Evolutionary conservation across 1,140 invertebrate genomes (phyloP).

Genomic region (Monochamus saltuarius): DNA sequence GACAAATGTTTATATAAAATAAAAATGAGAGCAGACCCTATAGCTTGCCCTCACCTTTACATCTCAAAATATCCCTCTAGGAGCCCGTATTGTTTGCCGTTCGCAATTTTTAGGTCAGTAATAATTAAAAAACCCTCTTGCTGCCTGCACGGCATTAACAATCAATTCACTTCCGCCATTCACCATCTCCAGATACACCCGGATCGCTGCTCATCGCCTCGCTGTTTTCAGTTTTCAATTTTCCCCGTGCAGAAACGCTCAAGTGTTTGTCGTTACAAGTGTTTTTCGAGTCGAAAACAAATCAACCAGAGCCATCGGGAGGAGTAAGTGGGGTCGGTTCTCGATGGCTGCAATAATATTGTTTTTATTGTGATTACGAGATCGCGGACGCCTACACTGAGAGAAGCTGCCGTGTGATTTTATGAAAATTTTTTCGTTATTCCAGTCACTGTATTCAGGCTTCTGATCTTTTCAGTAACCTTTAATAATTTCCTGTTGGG

Average conservation of each 20-base stretch:
- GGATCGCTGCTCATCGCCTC: constrained; percentile 11
- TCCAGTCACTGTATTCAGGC: too few relatives aligned
- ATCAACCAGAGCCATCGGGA: constrained; percentile 10
- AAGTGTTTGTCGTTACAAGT: constrained; percentile 22
- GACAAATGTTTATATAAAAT: too few relatives aligned
- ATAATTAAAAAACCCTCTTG: background rate
- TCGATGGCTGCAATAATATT: constrained; percentile 38
- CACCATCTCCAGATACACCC: constrained; percentile 6
- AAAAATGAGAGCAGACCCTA: too few relatives aligned
- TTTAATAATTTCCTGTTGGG: too few relatives aligned
- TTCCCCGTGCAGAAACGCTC: background rate
- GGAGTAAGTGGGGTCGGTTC: constrained; percentile 23
- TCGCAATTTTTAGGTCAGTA: too few relatives aligned
- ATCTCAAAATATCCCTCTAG: too few relatives aligned
- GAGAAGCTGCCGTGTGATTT: background rate
- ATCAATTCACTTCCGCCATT: constrained; percentile 7
- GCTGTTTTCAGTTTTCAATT: constrained; percentile 22
- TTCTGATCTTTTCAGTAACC: too few relatives aligned
- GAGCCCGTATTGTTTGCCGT: too few relatives aligned
- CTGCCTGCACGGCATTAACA: constrained; percentile 1
- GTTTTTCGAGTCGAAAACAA: constrained; percentile 23
- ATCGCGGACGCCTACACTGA: constrained; percentile 5
- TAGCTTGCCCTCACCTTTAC: too few relatives aligned
- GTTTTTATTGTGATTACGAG: constrained; percentile 38
- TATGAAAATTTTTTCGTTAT: too few relatives aligned